A percentile compares a stretch with the other conserved stretches of the same genome.
phyloP scores from a whole-genome alignment of 2,113 vertebrate species.

The Austrofundulus limnaeus region DNA sequence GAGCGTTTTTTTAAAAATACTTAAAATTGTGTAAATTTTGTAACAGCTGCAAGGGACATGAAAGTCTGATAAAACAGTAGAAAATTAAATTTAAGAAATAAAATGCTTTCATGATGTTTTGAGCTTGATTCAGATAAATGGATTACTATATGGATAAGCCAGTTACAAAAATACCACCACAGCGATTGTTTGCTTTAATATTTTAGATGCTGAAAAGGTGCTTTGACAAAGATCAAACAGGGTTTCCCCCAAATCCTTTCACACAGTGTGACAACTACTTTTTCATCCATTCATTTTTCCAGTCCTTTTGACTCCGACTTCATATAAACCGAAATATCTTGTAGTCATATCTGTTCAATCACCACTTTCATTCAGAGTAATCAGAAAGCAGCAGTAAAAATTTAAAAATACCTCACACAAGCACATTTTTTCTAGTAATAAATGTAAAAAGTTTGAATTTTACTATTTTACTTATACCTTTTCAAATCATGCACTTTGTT shows the following conservation, averaged over 20 bases:
- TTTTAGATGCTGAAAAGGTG: slow-evolving; percentile 32
- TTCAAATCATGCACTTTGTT: neutral
- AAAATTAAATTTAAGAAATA: slow-evolving; percentile 16
- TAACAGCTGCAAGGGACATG: slow-evolving; percentile 23
- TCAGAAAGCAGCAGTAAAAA: slow-evolving; percentile 1
- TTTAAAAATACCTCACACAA: neutral
- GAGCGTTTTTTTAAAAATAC: slow-evolving; percentile 18
- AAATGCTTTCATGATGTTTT: slow-evolving; percentile 31
- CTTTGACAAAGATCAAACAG: slow-evolving; percentile 42
- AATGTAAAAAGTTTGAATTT: no score
- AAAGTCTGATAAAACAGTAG: slow-evolving; percentile 10
- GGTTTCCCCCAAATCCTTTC: slow-evolving; percentile 39
- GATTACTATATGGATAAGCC: slow-evolving; percentile 44
- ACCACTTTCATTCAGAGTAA: slow-evolving; percentile 20
- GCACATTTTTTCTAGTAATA: no score
- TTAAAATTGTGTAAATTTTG: slow-evolving; percentile 26
- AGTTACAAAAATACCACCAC: slow-evolving; percentile 47
- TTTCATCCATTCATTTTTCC: slow-evolving; percentile 21
- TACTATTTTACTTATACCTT: no score
- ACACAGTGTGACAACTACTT: slow-evolving; percentile 25
- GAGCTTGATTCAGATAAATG: slow-evolving; percentile 41
- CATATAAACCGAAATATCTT: slow-evolving; percentile 8
- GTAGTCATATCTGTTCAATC: slow-evolving; percentile 16
- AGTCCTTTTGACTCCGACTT: slow-evolving; percentile 19
- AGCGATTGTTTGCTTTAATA: slow-evolving; percentile 27